Evolutionary conservation across 2,888 invertebrate species (phyloP).

Genomic region (Drosophila mimetica): DNA sequence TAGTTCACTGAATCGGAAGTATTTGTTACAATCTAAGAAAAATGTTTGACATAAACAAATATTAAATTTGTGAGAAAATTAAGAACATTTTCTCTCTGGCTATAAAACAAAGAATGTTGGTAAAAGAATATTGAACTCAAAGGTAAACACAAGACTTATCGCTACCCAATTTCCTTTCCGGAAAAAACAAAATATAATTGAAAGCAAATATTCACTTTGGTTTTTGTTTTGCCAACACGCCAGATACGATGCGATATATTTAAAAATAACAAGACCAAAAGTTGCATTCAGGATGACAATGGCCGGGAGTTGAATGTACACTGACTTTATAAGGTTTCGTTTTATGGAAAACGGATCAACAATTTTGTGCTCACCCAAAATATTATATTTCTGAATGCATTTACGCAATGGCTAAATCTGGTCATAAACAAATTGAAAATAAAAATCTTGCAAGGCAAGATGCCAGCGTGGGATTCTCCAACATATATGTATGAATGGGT

Average conservation of each 20-base stretch:
- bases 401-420: conserved; percentile 64
- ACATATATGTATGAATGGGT: conserved; percentile 22
- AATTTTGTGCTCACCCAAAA: conserved; percentile 17
- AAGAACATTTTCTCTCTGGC: not conserved
- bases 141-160: conserved; percentile 20
- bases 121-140: conserved; percentile 21
- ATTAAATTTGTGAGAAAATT: conserved; percentile 16
- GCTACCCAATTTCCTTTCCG: conserved; percentile 8
- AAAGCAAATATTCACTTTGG: conserved; percentile 55
- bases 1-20: conserved; percentile 5
- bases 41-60: conserved; percentile 4
- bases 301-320: conserved; percentile 31
- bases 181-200: conserved; percentile 48
- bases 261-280: conserved; percentile 2
- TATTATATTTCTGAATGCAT: conserved; percentile 48
- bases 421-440: conserved; percentile 42
- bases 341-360: conserved; percentile 10
- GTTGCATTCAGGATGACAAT: conserved; percentile 9
- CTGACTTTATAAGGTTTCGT: not conserved
- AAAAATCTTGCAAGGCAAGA: conserved; percentile 27
- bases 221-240: conserved; percentile 20
- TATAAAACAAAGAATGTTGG: not conserved
- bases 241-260: conserved; percentile 10
- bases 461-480: conserved; percentile 54
- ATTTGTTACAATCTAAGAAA: conserved; percentile 11